Evolutionary conservation across 2,888 invertebrate species (phyloP).

Genomic region (Stenotaenia linearis): DNA sequence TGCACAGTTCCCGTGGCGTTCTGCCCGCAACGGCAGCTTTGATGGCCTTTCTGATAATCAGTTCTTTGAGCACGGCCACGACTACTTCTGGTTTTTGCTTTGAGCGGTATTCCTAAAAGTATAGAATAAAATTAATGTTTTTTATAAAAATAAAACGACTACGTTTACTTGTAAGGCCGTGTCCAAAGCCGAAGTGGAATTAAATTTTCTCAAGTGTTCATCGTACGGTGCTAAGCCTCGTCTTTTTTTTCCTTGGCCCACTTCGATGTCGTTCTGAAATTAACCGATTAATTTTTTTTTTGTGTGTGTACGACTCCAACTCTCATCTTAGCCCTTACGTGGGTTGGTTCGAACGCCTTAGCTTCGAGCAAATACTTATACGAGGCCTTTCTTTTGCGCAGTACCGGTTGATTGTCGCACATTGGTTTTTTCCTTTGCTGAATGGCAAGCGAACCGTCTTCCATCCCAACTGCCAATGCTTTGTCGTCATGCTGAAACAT

Average conservation of each 20-base stretch:
- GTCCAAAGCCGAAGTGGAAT: constrained; percentile 74
- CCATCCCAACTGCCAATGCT: constrained; percentile 82
- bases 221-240: constrained; percentile 55
- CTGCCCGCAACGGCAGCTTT: constrained; percentile 68
- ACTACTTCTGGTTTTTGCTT: constrained; percentile 62
- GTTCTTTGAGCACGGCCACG: constrained; percentile 74
- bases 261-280: constrained; percentile 44
- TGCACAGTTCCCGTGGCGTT: constrained; percentile 59
- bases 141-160: constrained; percentile 8
- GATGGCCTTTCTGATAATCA: constrained; percentile 72
- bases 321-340: too few species aligned
- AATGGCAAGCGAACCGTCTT: constrained; percentile 84
- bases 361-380: constrained; percentile 30
- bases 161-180: constrained; percentile 53
- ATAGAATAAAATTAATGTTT: background rate
- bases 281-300: constrained; percentile 14
- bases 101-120: constrained; percentile 29
- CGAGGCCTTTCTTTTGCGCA: constrained; percentile 22
- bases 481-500: constrained; percentile 61
- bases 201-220: constrained; percentile 66
- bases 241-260: constrained; percentile 41
- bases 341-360: constrained; percentile 34
- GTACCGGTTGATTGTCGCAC: constrained; percentile 20
- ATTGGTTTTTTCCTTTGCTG: constrained; percentile 60
- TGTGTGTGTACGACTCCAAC: too few species aligned